Evolutionary conservation across 2,113 vertebrate species (phyloP).

Genomic region (Ctenodactylus gundi): DNA sequence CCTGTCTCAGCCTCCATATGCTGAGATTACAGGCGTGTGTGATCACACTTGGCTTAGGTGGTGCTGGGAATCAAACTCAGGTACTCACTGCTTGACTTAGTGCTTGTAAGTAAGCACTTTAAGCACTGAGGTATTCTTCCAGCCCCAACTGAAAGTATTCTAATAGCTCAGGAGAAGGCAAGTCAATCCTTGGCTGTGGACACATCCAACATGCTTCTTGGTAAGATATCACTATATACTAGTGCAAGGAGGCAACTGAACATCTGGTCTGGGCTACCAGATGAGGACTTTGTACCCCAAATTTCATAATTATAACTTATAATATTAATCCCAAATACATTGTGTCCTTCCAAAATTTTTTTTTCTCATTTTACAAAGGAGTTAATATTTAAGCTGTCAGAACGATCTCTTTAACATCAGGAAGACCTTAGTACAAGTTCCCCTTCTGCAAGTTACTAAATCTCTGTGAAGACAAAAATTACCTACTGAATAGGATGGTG

Average conservation of each 20-base stretch:
- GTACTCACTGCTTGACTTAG: no score
- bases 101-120: no score
- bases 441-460: background rate
- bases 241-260: background rate
- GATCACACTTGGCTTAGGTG: no score
- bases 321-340: background rate
- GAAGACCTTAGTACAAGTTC: background rate
- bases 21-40: no score
- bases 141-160: background rate
- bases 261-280: background rate
- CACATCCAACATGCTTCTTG: background rate
- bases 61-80: no score
- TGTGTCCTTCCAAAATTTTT: background rate
- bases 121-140: no score
- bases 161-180: background rate
- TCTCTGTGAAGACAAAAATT: background rate
- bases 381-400: slow-evolving; percentile 32
- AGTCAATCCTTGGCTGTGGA: background rate
- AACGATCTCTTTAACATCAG: slow-evolving; percentile 1
- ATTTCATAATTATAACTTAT: background rate
- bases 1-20: no score
- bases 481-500: background rate
- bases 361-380: background rate
- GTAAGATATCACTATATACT: background rate
- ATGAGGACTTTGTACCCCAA: background rate